phyloP scores from a whole-genome alignment of 1,140 invertebrate genomes.

The Caenorhabditis latens region DNA sequence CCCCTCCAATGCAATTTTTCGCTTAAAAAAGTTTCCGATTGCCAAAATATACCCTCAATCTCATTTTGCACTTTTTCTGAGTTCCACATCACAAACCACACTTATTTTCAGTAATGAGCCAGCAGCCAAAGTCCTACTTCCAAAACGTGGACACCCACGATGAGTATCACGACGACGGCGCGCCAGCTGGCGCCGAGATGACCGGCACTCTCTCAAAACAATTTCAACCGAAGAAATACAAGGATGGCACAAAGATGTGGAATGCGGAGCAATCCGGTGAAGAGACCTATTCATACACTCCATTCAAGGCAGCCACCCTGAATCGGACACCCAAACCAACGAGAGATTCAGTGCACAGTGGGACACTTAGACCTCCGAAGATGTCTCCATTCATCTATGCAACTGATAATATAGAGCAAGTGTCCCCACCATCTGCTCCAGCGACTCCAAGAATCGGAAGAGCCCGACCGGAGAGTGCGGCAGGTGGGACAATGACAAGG shows the following conservation, averaged over 20 bases:
- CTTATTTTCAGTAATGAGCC: slow-evolving; percentile 40
- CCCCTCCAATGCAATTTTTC: too few relatives aligned
- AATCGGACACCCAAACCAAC: slow-evolving; percentile 35
- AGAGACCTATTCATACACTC: slow-evolving; percentile 41
- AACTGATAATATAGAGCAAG: neutral
- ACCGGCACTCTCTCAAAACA: slow-evolving; percentile 35
- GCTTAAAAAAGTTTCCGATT: too few relatives aligned
- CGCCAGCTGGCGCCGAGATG: neutral
- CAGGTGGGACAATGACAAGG: slow-evolving; percentile 20
- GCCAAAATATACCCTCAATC: too few relatives aligned
- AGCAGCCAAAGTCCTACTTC: slow-evolving; percentile 28
- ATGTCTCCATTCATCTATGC: slow-evolving; percentile 29
- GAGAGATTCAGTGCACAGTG: slow-evolving; percentile 39
- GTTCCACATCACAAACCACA: neutral
- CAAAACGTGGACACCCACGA: slow-evolving; percentile 45
- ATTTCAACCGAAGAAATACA: slow-evolving; percentile 42
- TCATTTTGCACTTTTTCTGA: too few relatives aligned
- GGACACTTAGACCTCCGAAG: slow-evolving; percentile 33
- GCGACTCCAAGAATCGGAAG: slow-evolving; percentile 9
- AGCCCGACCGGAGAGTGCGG: slow-evolving; percentile 17
- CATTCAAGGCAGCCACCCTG: slow-evolving; percentile 37
- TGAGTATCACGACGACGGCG: slow-evolving; percentile 16
- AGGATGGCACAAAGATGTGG: slow-evolving; percentile 35
- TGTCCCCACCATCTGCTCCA: slow-evolving; percentile 23
- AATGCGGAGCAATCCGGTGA: slow-evolving; percentile 15